Percentiles rank a stretch among this genome's conserved stretches.
Evolutionary conservation across 2,797 vertebrate species (phyloP).

Genomic region (Melanotaenia boesemani): DNA sequence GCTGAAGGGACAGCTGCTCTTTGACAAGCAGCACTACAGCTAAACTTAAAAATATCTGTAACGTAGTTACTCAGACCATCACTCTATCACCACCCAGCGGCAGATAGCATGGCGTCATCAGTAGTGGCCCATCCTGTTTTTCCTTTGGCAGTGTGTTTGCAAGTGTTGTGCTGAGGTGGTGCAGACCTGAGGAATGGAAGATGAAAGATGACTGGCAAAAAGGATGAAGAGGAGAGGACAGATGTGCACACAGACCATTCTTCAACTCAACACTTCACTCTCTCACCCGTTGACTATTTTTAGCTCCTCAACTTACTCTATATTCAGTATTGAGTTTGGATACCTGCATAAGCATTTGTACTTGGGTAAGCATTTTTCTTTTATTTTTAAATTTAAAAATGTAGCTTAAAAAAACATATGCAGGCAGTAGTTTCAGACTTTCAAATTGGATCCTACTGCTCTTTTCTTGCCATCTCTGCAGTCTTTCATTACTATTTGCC

Average conservation of each 20-base stretch:
- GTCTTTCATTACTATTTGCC: too few species aligned
- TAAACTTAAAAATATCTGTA: conserved; percentile 2
- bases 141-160: conserved; percentile 42
- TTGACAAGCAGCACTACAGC: conserved; percentile 31
- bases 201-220: conserved; percentile 59
- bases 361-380: too few species aligned
- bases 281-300: conserved; percentile 30
- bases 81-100: conserved; percentile 42
- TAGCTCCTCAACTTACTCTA: neutral
- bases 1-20: conserved; percentile 58
- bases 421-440: too few species aligned
- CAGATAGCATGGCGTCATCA: conserved; percentile 50
- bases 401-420: too few species aligned
- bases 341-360: too few species aligned
- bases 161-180: conserved; percentile 49
- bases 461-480: too few species aligned
- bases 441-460: too few species aligned
- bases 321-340: neutral
- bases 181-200: conserved; percentile 53
- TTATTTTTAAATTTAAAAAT: too few species aligned
- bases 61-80: conserved; percentile 26
- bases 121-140: conserved; percentile 59
- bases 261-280: conserved; percentile 25
- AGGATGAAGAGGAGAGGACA: conserved; percentile 52
- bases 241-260: conserved; percentile 46